Conservation (phyloP, 1,140 invertebrate genomes). For the Coenobita brevimanus region DNA sequence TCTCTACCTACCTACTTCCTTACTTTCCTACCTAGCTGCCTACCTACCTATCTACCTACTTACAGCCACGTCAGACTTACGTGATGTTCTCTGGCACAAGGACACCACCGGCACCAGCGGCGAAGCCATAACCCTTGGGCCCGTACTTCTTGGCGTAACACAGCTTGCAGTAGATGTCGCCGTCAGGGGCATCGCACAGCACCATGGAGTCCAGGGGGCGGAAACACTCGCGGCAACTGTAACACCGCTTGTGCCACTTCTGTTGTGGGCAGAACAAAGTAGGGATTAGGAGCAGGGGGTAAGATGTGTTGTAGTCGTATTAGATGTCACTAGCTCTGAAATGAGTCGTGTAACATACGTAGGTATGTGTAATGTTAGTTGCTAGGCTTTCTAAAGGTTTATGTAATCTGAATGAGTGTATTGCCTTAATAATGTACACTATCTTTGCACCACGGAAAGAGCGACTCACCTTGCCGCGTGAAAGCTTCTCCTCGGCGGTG, state of each 20-base stretch:
- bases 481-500: slow-evolving; percentile 93
- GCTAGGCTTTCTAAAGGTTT: no score
- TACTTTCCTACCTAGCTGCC: no score
- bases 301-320: no score
- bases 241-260: slow-evolving; percentile 78
- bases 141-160: slow-evolving; percentile 93
- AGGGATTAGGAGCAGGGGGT: not conserved
- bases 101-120: slow-evolving; percentile 65
- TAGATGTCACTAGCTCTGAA: no score
- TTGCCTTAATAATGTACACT: no score
- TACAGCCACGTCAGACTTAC: no score
- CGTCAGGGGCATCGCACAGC: slow-evolving; percentile 91
- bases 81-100: slow-evolving; percentile 65
- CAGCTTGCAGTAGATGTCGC: slow-evolving; percentile 89
- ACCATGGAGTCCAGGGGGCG: slow-evolving; percentile 89
- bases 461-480: slow-evolving; percentile 77
- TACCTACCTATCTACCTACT: no score
- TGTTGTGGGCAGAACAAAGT: slow-evolving; percentile 63
- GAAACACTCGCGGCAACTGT: slow-evolving; percentile 77
- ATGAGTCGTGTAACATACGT: no score
- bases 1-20: no score
- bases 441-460: no score
- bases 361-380: no score
- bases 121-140: slow-evolving; percentile 80
- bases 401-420: no score